Conservation (phyloP, 2,888 invertebrate genomes). For the Torymus texanus region DNA sequence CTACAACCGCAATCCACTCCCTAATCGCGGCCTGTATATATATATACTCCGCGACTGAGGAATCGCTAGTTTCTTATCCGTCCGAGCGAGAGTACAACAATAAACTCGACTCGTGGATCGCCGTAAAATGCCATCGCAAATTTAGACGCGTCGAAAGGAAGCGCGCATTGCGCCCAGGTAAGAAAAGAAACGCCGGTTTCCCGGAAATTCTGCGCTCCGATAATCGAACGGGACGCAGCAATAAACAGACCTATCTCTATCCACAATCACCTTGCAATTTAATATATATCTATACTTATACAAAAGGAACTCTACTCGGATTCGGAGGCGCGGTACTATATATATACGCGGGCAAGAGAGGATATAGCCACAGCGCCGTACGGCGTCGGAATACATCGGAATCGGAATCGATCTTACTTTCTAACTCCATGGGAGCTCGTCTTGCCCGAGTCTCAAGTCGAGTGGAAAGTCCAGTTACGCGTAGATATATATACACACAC, state of each 20-base stretch:
- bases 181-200: slow-evolving; percentile 29
- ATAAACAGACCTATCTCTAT: slow-evolving; percentile 23
- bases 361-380: too few species aligned
- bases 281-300: slow-evolving; percentile 8
- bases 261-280: slow-evolving; percentile 23
- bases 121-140: slow-evolving; percentile 40
- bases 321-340: slow-evolving; percentile 14
- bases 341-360: not conserved
- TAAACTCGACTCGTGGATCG: slow-evolving; percentile 61
- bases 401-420: slow-evolving; percentile 65
- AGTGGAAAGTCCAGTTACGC: slow-evolving; percentile 56
- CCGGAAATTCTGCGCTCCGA: slow-evolving; percentile 21
- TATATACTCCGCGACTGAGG: not conserved
- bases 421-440: slow-evolving; percentile 59
- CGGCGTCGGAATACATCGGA: not conserved
- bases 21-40: too few species aligned
- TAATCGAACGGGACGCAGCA: not conserved
- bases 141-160: slow-evolving; percentile 24
- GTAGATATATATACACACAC: not conserved
- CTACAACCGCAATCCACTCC: too few species aligned
- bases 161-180: not conserved
- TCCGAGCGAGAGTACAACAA: slow-evolving; percentile 59
- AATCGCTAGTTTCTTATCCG: slow-evolving; percentile 57
- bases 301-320: not conserved
- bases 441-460: slow-evolving; percentile 27